Evolutionary conservation across 1,140 invertebrate genomes (phyloP).

Genomic region (Agraylea sexmaculata): DNA sequence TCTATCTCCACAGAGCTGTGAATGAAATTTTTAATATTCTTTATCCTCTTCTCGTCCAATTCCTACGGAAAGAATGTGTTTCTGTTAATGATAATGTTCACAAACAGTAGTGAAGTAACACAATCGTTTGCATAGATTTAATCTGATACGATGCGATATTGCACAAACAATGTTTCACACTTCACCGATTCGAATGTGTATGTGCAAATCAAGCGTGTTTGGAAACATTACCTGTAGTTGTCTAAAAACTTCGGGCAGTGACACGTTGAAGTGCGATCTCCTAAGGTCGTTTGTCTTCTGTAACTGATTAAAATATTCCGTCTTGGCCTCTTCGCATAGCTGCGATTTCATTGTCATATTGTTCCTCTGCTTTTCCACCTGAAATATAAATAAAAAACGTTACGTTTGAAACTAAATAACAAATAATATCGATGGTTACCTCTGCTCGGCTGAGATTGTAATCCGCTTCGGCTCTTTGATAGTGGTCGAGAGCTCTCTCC

Average conservation of each 20-base stretch:
- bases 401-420: background rate
- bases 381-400: slow-evolving; percentile 5
- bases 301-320: slow-evolving; percentile 91
- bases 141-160: background rate
- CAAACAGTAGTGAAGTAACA: background rate
- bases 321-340: slow-evolving; percentile 89
- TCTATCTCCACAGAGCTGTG: slow-evolving; percentile 81
- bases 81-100: background rate
- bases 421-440: too few relatives aligned
- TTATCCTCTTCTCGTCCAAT: slow-evolving; percentile 88
- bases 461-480: slow-evolving; percentile 88
- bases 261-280: slow-evolving; percentile 68
- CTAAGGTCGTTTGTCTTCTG: slow-evolving; percentile 92
- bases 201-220: background rate
- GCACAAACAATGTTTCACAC: background rate
- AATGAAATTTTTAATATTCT: slow-evolving; percentile 85
- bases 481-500: slow-evolving; percentile 85
- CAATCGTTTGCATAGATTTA: too few relatives aligned
- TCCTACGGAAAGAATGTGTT: slow-evolving; percentile 48
- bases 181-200: background rate
- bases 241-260: slow-evolving; percentile 71
- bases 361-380: slow-evolving; percentile 81
- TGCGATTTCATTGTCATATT: slow-evolving; percentile 78
- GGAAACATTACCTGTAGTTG: slow-evolving; percentile 32
- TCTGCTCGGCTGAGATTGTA: slow-evolving; percentile 87